Evolutionary conservation across 2,797 vertebrate species (phyloP).

Genomic region (Chanos chanos): DNA sequence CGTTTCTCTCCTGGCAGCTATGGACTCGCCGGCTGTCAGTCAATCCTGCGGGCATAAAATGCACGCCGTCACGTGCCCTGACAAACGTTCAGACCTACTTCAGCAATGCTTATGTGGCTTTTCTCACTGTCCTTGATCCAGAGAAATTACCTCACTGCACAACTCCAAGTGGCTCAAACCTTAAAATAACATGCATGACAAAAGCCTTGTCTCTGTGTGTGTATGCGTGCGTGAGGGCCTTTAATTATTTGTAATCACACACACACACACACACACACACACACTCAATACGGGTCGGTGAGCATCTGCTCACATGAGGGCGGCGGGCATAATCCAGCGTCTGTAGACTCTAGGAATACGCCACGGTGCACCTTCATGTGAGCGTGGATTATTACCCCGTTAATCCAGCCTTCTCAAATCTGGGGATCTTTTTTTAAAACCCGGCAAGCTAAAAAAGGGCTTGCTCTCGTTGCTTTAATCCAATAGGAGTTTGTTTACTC

Average conservation of each 20-base stretch:
- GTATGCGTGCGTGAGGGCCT: not conserved
- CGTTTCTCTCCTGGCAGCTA: too few species aligned
- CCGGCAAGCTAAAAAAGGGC: constrained; percentile 7
- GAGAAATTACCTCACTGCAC: constrained; percentile 34
- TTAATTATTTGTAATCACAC: constrained; percentile 17
- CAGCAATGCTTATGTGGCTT: too few species aligned
- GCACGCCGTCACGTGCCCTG: too few species aligned
- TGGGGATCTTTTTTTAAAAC: constrained; percentile 45
- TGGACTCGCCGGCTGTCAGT: too few species aligned
- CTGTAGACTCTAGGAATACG: constrained; percentile 34
- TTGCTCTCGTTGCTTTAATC: constrained; percentile 37
- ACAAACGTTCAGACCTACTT: too few species aligned
- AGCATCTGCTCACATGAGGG: constrained; percentile 23
- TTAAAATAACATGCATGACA: constrained; percentile 23
- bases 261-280: constrained; percentile 17
- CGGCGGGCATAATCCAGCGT: constrained; percentile 29
- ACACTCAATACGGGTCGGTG: constrained; percentile 19
- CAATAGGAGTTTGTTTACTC: constrained; percentile 39
- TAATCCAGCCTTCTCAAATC: constrained; percentile 43
- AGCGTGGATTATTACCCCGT: constrained; percentile 36
- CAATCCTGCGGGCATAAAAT: too few species aligned
- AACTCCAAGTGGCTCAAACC: constrained; percentile 2
- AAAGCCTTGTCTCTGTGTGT: not conserved
- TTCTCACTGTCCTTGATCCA: too few species aligned
- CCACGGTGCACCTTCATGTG: constrained; percentile 13